Percentiles rank a stretch among this genome's conserved stretches.
phyloP scores from a whole-genome alignment of 2,113 vertebrate species.

The Lasiurus borealis region DNA sequence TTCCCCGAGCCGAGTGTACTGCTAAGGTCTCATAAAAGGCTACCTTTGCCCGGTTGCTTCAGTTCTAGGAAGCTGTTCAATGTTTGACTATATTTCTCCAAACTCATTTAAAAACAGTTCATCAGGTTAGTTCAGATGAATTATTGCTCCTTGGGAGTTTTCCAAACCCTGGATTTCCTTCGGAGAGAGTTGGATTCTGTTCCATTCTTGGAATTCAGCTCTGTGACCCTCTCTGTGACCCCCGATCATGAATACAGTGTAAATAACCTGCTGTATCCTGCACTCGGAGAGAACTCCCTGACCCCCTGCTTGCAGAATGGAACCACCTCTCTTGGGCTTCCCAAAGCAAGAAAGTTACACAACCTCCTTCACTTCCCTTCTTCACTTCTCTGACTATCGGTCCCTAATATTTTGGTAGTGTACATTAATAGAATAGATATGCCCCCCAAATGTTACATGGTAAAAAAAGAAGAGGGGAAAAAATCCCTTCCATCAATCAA shows the following conservation, averaged over 20 bases:
- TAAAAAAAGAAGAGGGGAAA: neutral
- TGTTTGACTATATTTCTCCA: conserved; percentile 77
- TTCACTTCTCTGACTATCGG: neutral
- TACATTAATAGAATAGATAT: neutral
- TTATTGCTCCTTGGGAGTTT: conserved; percentile 78
- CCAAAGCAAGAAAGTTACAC: neutral
- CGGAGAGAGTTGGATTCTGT: conserved; percentile 59
- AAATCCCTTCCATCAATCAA: neutral
- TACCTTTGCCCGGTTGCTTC: conserved; percentile 70
- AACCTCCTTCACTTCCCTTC: neutral
- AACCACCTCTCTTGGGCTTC: neutral
- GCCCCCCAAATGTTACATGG: neutral
- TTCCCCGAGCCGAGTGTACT: neutral
- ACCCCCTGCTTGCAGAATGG: neutral
- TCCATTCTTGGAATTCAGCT: conserved; percentile 62
- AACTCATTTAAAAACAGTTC: conserved; percentile 79
- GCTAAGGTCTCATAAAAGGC: conserved; percentile 68
- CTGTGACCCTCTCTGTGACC: conserved; percentile 37
- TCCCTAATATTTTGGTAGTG: neutral
- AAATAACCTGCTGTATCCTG: conserved; percentile 21
- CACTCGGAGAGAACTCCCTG: neutral
- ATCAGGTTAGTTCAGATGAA: conserved; percentile 77
- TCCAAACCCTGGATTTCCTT: conserved; percentile 76
- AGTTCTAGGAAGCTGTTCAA: conserved; percentile 73
- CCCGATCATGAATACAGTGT: neutral